Evolutionary conservation across 1,140 invertebrate species (phyloP).

Genomic region (Drosophila tropicalis): DNA sequence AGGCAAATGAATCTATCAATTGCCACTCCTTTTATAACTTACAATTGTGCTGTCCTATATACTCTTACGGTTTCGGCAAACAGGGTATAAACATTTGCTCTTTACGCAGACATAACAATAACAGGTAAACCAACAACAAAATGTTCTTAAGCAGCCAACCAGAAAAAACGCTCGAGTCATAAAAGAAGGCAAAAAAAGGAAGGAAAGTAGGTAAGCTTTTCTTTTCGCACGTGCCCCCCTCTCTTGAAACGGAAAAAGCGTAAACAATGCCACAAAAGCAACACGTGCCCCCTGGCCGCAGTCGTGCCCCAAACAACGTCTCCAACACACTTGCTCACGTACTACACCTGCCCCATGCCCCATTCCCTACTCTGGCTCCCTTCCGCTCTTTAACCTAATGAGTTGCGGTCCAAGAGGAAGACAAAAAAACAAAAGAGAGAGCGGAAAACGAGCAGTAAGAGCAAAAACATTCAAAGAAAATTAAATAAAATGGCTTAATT

Average conservation of each 20-base stretch:
- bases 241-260: constrained; percentile 12
- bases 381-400: constrained; percentile 38
- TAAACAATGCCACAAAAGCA: constrained; percentile 62
- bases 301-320: neutral
- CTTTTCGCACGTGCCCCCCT: neutral
- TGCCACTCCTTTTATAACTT: neutral
- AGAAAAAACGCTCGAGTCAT: constrained; percentile 41
- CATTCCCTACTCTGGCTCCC: neutral
- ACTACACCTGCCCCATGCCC: neutral
- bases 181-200: constrained; percentile 20
- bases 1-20: too few relatives aligned
- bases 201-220: constrained; percentile 12
- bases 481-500: constrained; percentile 62
- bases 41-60: neutral
- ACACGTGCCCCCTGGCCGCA: constrained; percentile 45
- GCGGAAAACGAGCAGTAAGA: constrained; percentile 34
- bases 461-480: constrained; percentile 32
- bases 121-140: constrained; percentile 24
- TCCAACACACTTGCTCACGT: constrained; percentile 3
- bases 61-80: neutral
- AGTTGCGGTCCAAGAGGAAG: constrained; percentile 40
- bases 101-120: constrained; percentile 45
- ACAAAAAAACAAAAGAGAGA: constrained; percentile 4
- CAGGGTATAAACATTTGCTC: constrained; percentile 48
- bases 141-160: constrained; percentile 36